Evolutionary conservation across 2,797 vertebrate genomes (phyloP).

Genomic region (Rachycentron canadum): DNA sequence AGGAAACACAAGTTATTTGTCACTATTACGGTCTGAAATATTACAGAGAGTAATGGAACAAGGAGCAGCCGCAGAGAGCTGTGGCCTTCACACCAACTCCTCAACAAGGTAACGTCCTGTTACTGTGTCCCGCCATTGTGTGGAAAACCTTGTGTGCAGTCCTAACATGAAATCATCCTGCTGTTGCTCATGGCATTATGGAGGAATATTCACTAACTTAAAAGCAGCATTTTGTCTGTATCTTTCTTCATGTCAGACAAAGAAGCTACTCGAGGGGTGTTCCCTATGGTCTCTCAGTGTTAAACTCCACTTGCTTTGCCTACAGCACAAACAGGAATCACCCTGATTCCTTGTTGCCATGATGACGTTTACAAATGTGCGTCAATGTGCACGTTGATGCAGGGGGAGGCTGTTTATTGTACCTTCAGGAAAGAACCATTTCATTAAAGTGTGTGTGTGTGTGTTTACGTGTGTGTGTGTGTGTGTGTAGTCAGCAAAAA

Average conservation of each 20-base stretch:
- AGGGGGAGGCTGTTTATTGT: slow-evolving; percentile 78
- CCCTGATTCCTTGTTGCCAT: slow-evolving; percentile 38
- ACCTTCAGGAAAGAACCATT: slow-evolving; percentile 51
- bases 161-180: slow-evolving; percentile 36
- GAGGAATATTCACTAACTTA: slow-evolving; percentile 30
- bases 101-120: slow-evolving; percentile 24
- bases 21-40: background rate
- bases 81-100: background rate
- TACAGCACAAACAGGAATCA: slow-evolving; percentile 42
- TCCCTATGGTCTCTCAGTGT: slow-evolving; percentile 1
- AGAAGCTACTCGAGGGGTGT: slow-evolving; percentile 19
- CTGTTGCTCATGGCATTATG: slow-evolving; percentile 11
- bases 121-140: slow-evolving; percentile 3
- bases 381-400: slow-evolving; percentile 50
- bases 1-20: background rate
- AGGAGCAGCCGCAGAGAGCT: background rate
- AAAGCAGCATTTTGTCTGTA: slow-evolving; percentile 22
- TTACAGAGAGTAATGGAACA: background rate
- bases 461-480: slow-evolving; percentile 45
- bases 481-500: slow-evolving; percentile 74
- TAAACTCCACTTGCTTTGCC: slow-evolving; percentile 1
- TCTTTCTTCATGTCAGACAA: slow-evolving; percentile 17
- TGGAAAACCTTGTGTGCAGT: slow-evolving; percentile 47
- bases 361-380: slow-evolving; percentile 50
- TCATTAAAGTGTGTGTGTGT: slow-evolving; percentile 68